Conservation (phyloP, 2,797 vertebrate genomes). For the Peromyscus aztecus region DNA sequence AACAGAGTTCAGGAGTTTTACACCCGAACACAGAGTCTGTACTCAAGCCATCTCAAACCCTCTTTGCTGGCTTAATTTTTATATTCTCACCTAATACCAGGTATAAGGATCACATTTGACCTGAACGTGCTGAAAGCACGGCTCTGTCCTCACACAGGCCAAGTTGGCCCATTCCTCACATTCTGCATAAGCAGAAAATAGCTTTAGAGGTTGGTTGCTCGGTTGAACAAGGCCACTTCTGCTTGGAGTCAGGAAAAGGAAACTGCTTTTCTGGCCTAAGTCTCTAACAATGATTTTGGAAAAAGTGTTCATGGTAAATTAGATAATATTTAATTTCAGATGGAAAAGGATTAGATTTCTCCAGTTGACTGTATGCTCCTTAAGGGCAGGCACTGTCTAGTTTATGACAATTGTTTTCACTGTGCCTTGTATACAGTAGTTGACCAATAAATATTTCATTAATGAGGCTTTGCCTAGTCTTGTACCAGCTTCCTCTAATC, state of each 20-base stretch:
- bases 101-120: neutral
- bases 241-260: neutral
- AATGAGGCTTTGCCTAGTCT: neutral
- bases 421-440: neutral
- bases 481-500: neutral
- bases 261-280: neutral
- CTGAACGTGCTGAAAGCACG: accelerated
- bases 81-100: constrained; percentile 11
- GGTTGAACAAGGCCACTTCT: neutral
- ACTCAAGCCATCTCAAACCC: constrained; percentile 1
- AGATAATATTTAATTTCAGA: neutral
- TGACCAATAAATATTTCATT: neutral
- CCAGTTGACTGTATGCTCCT: neutral
- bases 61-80: constrained; percentile 65
- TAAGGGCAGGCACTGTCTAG: neutral
- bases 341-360: neutral
- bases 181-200: accelerated
- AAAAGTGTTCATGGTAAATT: neutral
- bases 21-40: constrained; percentile 3
- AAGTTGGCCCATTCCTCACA: neutral
- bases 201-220: neutral
- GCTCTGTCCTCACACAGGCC: accelerated
- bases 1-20: neutral
- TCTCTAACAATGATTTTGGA: neutral
- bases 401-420: neutral